Base-by-base conservation (phyloP, 2,888 invertebrate genomes). In the Zygogramma bicolorata region DNA sequence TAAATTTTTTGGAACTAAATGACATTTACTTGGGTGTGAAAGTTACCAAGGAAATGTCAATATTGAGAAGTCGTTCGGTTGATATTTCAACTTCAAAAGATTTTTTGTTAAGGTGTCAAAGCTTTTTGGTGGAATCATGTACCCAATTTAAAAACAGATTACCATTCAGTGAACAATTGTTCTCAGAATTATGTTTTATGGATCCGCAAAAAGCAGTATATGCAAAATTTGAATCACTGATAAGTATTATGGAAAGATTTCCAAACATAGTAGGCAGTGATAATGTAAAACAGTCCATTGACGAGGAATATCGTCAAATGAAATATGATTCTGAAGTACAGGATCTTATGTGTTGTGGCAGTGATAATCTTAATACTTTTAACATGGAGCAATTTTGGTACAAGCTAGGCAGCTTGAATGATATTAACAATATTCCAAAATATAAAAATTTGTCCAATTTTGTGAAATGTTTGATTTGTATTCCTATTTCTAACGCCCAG, bases 201-300 rank as follows among this genome's bases (percentile, higher is more conserved):
- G 74, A 68, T 70, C 70, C 68, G 15, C 70, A 74, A 42, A 40
- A 62, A 63, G 69, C 38, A 70, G 66, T 65, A 61, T 73, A 70
- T 40, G 25, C 66, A 34, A 63, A 73, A 25, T 70, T 67, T 65
- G 53, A n/a, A 46, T 62, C 53, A 63, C 70, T 57, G 46, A 62
- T 58, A 15, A 22, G 31, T 42, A 29, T 61, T 58, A 38, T 66
- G 53, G 25, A 38, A 65, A 68, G 38, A 46, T 68, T 68, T 72
- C 68, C 68, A n/a, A 72, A 65, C 59, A 46, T 61, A 34, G 42
- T 72, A 10, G n/a, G n/a, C n/a, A 46, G 25, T 31, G 49, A 68
- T 46, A 22, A 61, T 29, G 29, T 29, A 31, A 62, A 20, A 31
- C 62, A 68, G 46, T 15, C 29, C 53, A 59, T 49, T 65, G 65